Evolutionary conservation across 1,140 invertebrate species (phyloP).

Genomic region (Drosophila lacteicornis): DNA sequence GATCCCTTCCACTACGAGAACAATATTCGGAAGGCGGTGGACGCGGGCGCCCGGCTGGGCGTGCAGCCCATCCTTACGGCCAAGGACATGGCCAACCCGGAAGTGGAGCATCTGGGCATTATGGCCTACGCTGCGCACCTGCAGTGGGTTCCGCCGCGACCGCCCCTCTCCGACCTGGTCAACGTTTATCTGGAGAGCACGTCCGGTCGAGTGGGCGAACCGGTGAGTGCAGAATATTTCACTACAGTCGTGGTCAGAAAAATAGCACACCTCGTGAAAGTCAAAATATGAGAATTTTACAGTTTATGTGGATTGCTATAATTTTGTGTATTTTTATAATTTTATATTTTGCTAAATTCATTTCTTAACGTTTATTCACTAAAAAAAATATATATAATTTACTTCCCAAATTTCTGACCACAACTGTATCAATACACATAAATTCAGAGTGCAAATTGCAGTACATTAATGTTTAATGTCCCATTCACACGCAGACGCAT

Average conservation of each 20-base stretch:
- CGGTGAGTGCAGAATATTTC: constrained; percentile 86
- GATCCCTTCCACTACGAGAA: constrained; percentile 92
- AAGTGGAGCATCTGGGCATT: constrained; percentile 97
- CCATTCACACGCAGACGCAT: constrained; percentile 88
- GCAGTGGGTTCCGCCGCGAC: constrained; percentile 93
- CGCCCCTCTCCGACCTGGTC: constrained; percentile 92
- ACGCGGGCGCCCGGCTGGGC: constrained; percentile 89
- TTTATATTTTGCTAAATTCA: no score
- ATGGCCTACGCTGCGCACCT: constrained; percentile 97
- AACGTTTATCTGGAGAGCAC: constrained; percentile 91
- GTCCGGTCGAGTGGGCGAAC: constrained; percentile 92
- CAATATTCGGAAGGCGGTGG: constrained; percentile 91
- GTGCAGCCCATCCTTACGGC: constrained; percentile 95
- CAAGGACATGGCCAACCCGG: constrained; percentile 96
- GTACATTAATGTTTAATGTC: constrained; percentile 65
- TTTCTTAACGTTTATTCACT: no score
- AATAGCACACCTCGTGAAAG: neutral
- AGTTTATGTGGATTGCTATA: no score
- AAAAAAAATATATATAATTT: no score
- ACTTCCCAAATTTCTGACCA: neutral
- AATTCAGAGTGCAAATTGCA: neutral
- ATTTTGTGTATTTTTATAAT: neutral
- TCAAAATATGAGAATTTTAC: no score
- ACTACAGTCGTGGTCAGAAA: constrained; percentile 10
- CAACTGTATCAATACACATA: constrained; percentile 7